phyloP scores from a whole-genome alignment of 2,113 vertebrate species.

The Uria lomvia region DNA sequence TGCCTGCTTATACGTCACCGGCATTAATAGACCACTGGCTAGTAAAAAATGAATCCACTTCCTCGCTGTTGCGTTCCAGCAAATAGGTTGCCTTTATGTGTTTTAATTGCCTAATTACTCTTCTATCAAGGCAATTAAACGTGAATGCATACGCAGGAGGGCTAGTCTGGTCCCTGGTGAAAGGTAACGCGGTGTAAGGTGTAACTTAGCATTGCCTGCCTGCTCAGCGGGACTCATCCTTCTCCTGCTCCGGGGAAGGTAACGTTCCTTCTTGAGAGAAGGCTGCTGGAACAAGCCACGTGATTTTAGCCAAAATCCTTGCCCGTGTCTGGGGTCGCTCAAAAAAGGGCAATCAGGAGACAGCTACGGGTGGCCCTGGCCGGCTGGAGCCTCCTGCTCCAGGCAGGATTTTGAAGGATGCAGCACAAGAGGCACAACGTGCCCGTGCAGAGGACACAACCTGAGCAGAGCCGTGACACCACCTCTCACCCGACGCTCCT shows the following conservation, averaged over 20 bases:
- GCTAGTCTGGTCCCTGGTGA: background rate
- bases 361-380: background rate
- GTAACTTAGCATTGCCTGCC: background rate
- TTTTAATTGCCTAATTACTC: conserved; percentile 31
- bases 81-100: background rate
- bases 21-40: background rate
- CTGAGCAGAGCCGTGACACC: background rate
- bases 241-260: fast-evolving
- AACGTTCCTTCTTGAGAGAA: background rate
- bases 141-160: background rate
- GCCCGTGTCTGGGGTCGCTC: fast-evolving
- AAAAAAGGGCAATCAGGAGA: background rate
- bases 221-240: background rate
- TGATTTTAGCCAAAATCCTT: background rate
- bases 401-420: background rate
- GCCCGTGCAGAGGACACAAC: background rate
- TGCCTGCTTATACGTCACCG: background rate
- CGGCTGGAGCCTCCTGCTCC: background rate
- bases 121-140: conserved; percentile 12
- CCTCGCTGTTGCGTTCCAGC: background rate
- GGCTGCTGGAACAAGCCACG: background rate
- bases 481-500: background rate
- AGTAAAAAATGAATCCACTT: background rate
- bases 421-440: fast-evolving
- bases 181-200: background rate